These are phyloP conservation scores for Propsilocerus akamusi DNA, from an alignment of 1,140 invertebrate genomes.

Conservation along the genomic window DNA sequence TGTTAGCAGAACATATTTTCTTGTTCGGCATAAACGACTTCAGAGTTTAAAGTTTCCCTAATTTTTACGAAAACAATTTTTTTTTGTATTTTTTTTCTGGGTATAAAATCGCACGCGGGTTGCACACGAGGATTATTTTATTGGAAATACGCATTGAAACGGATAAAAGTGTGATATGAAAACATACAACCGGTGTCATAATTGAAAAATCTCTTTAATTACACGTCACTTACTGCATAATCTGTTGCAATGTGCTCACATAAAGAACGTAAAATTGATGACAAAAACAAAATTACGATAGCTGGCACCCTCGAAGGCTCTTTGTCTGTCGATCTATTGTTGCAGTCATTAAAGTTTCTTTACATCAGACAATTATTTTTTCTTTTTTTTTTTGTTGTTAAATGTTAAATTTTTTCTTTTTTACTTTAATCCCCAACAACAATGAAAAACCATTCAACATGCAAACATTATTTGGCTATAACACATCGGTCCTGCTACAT, in stretches of 20 bases:
- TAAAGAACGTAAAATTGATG: not conserved
- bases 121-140: not conserved
- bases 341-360: not conserved
- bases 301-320: no score
- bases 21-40: no score
- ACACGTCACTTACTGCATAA: not conserved
- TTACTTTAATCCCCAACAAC: not conserved
- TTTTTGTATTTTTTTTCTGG: not conserved
- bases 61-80: no score
- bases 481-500: not conserved
- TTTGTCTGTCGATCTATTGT: not conserved
- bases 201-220: conserved; percentile 4
- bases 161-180: not conserved
- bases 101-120: not conserved
- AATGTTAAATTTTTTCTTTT: not conserved
- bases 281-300: no score
- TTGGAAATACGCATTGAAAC: not conserved
- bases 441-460: not conserved
- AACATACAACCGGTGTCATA: not conserved
- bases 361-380: not conserved
- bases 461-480: not conserved
- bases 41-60: not conserved
- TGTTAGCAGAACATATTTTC: no score
- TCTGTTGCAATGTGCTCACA: not conserved
- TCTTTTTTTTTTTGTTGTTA: not conserved